Percentiles rank a stretch among this genome's conserved stretches.
phyloP scores from a whole-genome alignment of 2,113 vertebrate species.

The Austrofundulus limnaeus region DNA sequence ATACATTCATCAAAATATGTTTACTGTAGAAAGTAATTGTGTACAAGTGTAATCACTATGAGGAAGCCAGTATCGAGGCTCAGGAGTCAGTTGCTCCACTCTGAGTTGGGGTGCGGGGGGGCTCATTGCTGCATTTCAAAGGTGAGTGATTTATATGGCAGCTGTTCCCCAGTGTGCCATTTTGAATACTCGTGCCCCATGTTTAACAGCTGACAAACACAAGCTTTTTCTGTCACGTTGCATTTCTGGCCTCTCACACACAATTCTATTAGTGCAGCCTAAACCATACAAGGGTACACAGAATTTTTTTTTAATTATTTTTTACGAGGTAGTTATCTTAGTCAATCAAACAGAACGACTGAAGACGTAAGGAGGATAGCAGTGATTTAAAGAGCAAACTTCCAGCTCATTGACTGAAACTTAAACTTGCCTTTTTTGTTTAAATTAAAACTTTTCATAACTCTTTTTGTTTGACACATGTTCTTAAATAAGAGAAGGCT shows the following conservation, averaged over 20 bases:
- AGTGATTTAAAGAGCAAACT: background rate
- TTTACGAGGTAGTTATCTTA: slow-evolving; percentile 61
- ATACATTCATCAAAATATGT: background rate
- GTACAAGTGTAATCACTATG: slow-evolving; percentile 1
- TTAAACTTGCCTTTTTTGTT: slow-evolving; percentile 23
- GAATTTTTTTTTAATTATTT: slow-evolving; percentile 31
- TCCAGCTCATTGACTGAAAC: slow-evolving; percentile 18
- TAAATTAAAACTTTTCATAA: slow-evolving; percentile 6
- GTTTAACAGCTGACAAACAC: slow-evolving; percentile 75
- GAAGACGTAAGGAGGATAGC: background rate
- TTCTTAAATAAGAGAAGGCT: slow-evolving; percentile 20
- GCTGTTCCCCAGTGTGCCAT: slow-evolving; percentile 63
- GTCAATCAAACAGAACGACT: slow-evolving; percentile 48
- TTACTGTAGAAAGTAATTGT: background rate
- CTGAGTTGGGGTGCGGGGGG: slow-evolving; percentile 39
- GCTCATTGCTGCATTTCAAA: slow-evolving; percentile 63
- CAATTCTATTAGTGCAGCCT: slow-evolving; percentile 72
- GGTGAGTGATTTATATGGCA: slow-evolving; percentile 78
- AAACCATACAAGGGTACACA: slow-evolving; percentile 55
- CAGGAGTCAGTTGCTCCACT: slow-evolving; percentile 34
- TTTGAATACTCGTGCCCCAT: slow-evolving; percentile 51
- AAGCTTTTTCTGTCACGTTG: slow-evolving; percentile 68
- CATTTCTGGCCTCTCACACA: slow-evolving; percentile 64
- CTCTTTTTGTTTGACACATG: slow-evolving; percentile 8
- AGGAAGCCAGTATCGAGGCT: slow-evolving; percentile 7